These are phyloP conservation scores for Euwallacea similis DNA, from an alignment of 1,140 invertebrate species.

Conservation along the genomic window DNA sequence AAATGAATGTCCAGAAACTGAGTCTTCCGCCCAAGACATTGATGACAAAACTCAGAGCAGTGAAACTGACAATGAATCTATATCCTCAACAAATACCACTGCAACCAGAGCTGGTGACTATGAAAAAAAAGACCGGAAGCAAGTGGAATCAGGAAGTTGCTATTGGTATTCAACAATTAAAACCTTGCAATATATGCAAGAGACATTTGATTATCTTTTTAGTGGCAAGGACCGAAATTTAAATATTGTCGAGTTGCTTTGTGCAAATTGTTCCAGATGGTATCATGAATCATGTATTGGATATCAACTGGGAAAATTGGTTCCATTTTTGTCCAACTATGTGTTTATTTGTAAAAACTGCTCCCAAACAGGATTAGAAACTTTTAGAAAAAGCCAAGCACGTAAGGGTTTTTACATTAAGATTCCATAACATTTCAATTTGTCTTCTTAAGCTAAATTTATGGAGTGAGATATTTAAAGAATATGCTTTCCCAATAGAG, in stretches of 20 bases:
- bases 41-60: slow-evolving; percentile 35
- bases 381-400: slow-evolving; percentile 87
- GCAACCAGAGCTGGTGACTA: slow-evolving; percentile 29
- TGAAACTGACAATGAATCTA: slow-evolving; percentile 34
- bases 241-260: slow-evolving; percentile 86
- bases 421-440: no score
- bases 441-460: no score
- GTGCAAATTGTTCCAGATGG: slow-evolving; percentile 87
- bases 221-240: slow-evolving; percentile 92
- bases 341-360: slow-evolving; percentile 96
- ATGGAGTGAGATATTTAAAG: no score
- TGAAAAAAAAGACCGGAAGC: slow-evolving; percentile 39
- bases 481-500: no score
- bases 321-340: slow-evolving; percentile 96
- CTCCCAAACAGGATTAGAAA: slow-evolving; percentile 85
- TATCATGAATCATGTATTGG: slow-evolving; percentile 92
- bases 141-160: slow-evolving; percentile 12
- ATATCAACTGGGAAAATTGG: slow-evolving; percentile 85
- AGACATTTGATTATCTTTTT: slow-evolving; percentile 46
- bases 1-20: slow-evolving; percentile 24
- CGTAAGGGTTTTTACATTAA: slow-evolving; percentile 65
- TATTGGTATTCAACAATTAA: slow-evolving; percentile 8
- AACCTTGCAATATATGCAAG: not conserved
- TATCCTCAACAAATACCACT: slow-evolving; percentile 11
- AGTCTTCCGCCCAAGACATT: slow-evolving; percentile 18